A percentile compares a stretch with the other conserved stretches of the same genome.
phyloP scores from a whole-genome alignment of 2,113 vertebrate species.

The Azemiops feae region DNA sequence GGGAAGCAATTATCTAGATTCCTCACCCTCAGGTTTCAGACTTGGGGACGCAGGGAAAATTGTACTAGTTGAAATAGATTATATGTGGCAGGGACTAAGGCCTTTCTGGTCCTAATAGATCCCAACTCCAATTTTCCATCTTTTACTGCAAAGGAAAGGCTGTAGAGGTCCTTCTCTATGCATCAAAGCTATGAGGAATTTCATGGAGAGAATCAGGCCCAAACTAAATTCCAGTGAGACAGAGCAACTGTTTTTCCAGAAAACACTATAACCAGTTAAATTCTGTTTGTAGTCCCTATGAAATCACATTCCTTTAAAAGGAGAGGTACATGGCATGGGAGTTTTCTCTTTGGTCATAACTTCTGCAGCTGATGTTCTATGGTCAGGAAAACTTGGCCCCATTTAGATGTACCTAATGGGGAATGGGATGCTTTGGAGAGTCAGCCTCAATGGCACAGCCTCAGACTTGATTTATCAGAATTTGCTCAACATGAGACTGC shows the following conservation, averaged over 20 bases:
- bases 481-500: neutral
- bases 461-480: neutral
- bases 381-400: neutral
- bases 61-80: neutral
- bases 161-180: neutral
- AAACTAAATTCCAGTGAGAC: neutral
- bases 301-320: neutral
- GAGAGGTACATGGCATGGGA: neutral
- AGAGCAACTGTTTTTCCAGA: neutral
- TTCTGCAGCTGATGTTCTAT: neutral
- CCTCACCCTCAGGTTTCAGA: neutral
- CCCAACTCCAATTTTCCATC: neutral
- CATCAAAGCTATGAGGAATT: neutral
- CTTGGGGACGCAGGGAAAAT: neutral
- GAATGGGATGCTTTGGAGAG: neutral
- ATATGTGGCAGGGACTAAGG: neutral
- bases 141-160: neutral
- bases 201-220: neutral
- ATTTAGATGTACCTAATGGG: neutral
- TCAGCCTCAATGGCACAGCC: neutral
- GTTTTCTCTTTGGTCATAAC: neutral
- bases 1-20: neutral
- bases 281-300: neutral
- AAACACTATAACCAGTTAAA: neutral
- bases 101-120: neutral